Conservation (phyloP, 2,888 invertebrate species). For the Pelosia muscerda region DNA sequence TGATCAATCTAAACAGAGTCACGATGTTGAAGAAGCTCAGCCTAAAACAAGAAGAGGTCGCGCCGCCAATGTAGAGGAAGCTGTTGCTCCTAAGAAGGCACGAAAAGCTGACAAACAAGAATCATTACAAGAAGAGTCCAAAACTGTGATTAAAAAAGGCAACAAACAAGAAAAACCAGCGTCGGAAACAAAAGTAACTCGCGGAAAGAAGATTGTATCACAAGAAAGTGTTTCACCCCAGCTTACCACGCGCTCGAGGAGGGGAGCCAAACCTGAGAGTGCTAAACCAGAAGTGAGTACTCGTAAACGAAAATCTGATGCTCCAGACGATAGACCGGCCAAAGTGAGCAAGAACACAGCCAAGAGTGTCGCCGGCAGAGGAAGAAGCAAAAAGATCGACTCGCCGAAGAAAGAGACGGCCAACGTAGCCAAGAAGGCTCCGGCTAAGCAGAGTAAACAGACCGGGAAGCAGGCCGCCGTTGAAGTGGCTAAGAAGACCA, state of each 20-base stretch:
- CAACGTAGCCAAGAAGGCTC: slow-evolving; percentile 24
- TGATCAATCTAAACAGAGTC: slow-evolving; percentile 12
- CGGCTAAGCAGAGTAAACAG: slow-evolving; percentile 18
- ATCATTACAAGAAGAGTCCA: slow-evolving; percentile 25
- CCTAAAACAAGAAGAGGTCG: slow-evolving; percentile 41
- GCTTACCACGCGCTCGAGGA: slow-evolving; percentile 36
- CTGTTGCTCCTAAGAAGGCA: slow-evolving; percentile 24
- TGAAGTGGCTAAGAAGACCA: slow-evolving; percentile 13
- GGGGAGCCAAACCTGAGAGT: slow-evolving; percentile 23
- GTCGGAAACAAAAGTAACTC: slow-evolving; percentile 36
- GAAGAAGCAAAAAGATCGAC: slow-evolving; percentile 40
- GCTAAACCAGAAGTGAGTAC: slow-evolving; percentile 30
- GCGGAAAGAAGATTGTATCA: slow-evolving; percentile 44
- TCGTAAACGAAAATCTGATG: slow-evolving; percentile 52
- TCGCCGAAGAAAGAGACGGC: slow-evolving; percentile 19
- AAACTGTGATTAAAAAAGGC: slow-evolving; percentile 29
- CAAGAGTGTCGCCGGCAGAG: slow-evolving; percentile 20
- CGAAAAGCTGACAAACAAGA: slow-evolving; percentile 32
- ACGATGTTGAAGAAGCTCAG: slow-evolving; percentile 23
- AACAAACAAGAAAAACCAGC: slow-evolving; percentile 28
- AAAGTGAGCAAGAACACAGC: slow-evolving; percentile 42
- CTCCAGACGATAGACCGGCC: slow-evolving; percentile 42
- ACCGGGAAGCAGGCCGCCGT: slow-evolving; percentile 13
- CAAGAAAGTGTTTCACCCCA: slow-evolving; percentile 42
- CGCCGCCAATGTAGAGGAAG: slow-evolving; percentile 26